These are phyloP conservation scores for Chloropsis cyanopogon DNA, from an alignment of 2,113 vertebrate species.

Conservation along the genomic window DNA sequence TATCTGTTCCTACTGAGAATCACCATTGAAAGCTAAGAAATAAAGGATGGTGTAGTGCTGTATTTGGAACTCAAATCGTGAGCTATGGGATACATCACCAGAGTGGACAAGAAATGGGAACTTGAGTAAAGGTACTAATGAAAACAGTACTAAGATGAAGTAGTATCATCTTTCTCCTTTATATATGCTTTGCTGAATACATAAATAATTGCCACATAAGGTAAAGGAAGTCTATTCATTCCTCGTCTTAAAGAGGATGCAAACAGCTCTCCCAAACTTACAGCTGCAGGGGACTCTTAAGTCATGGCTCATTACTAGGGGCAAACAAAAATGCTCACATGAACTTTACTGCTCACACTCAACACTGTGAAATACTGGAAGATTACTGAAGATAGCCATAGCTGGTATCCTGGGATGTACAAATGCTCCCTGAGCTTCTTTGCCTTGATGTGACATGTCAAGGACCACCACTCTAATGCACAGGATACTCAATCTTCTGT, in stretches of 20 bases:
- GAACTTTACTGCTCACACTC: background rate
- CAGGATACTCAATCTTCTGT: background rate
- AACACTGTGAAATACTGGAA: background rate
- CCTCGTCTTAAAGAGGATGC: background rate
- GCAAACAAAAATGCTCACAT: background rate
- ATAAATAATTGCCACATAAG: background rate
- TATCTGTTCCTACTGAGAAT: background rate
- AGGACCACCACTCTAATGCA: background rate
- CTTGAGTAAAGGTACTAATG: background rate
- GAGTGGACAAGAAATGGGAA: background rate
- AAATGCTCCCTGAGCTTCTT: background rate
- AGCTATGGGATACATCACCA: background rate
- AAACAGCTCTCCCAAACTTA: background rate
- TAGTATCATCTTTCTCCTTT: background rate
- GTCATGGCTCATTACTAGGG: background rate
- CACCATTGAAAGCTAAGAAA: background rate
- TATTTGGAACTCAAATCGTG: background rate
- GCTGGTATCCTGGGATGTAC: background rate
- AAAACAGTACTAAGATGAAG: background rate
- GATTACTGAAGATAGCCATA: background rate
- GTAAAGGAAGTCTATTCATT: background rate
- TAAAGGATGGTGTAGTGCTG: background rate
- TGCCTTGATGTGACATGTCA: background rate
- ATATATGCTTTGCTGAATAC: background rate
- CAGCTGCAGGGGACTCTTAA: background rate